Evolutionary conservation across 2,797 vertebrate genomes (phyloP).

Genomic region (Schizopygopsis malacanthus): DNA sequence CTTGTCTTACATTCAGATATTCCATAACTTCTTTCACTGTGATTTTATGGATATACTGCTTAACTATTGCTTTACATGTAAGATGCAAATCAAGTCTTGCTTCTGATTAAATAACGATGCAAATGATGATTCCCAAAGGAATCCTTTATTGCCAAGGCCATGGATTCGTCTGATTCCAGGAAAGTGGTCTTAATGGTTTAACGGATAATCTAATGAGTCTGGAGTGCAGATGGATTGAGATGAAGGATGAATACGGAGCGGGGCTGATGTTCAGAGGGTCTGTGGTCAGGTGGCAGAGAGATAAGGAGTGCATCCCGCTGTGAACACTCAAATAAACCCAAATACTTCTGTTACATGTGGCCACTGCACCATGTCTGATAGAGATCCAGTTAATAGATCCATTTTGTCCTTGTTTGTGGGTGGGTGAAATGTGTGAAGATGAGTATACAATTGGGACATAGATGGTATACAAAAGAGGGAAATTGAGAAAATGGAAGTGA

Average conservation of each 20-base stretch:
- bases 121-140: background rate
- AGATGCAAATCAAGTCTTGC: background rate
- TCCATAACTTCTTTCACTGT: background rate
- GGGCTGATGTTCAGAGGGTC: background rate
- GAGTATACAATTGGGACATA: conserved; percentile 3
- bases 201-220: background rate
- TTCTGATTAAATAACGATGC: background rate
- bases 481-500: conserved; percentile 4
- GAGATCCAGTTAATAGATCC: background rate
- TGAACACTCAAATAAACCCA: background rate
- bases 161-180: background rate
- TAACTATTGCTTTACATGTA: background rate
- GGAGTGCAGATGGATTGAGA: background rate
- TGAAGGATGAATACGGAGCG: background rate
- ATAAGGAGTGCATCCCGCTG: background rate
- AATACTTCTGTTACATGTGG: background rate
- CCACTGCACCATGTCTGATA: background rate
- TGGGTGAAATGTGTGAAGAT: background rate
- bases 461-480: conserved; percentile 9
- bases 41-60: background rate
- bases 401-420: background rate
- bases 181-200: background rate
- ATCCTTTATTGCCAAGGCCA: background rate
- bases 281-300: background rate
- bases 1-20: background rate